phyloP scores from a whole-genome alignment of 2,113 vertebrate species.

The Lagenorhynchus albirostris region DNA sequence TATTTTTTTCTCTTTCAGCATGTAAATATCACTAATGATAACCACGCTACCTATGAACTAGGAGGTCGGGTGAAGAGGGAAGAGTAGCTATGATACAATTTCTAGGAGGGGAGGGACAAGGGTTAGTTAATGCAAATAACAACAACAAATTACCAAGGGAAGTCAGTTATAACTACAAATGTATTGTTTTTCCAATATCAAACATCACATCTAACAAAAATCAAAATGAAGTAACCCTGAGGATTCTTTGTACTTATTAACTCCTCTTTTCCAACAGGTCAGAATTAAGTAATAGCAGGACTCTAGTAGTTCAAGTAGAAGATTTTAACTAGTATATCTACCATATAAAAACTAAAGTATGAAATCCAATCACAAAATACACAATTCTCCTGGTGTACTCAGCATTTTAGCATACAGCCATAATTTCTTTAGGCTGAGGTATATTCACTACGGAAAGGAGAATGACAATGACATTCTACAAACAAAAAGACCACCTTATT shows the following conservation, averaged over 20 bases:
- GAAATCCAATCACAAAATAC: neutral
- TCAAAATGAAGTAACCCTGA: neutral
- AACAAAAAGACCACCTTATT: constrained; percentile 52
- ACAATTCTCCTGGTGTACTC: neutral
- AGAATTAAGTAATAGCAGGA: neutral
- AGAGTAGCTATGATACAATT: neutral
- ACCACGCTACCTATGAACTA: neutral
- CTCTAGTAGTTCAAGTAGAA: neutral
- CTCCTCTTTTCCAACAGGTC: neutral
- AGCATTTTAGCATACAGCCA: neutral
- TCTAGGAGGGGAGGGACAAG: neutral
- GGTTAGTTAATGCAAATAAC: neutral
- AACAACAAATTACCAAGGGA: neutral
- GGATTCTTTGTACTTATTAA: neutral
- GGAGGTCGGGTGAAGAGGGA: neutral
- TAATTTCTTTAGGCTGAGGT: constrained; percentile 57
- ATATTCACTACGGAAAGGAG: constrained; percentile 50
- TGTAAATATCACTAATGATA: neutral
- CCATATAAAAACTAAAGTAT: neutral
- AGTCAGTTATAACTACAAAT: neutral
- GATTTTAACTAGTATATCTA: neutral
- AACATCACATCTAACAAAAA: neutral
- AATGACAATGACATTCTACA: constrained; percentile 27
- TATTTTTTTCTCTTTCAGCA: neutral
- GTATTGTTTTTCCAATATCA: neutral